phyloP scores from a whole-genome alignment of 2,113 vertebrate species.

The Catharus bicknelli region DNA sequence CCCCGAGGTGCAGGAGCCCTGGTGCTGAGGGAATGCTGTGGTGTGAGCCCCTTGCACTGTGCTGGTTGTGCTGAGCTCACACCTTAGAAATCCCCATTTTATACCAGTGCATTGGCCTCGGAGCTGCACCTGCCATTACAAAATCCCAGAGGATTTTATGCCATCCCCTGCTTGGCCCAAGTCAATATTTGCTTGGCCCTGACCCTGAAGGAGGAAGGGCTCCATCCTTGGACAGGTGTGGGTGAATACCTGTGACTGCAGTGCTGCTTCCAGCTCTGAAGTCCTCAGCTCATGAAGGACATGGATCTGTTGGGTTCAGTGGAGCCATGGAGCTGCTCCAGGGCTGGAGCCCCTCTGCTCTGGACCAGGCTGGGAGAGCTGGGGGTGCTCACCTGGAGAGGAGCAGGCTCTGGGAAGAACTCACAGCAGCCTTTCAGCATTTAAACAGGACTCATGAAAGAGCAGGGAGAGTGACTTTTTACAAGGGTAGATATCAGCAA shows the following conservation, averaged over 20 bases:
- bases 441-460: background rate
- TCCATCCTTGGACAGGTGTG: background rate
- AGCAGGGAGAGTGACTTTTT: background rate
- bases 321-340: background rate
- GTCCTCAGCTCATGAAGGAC: background rate
- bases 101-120: fast-evolving
- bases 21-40: fast-evolving
- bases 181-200: background rate
- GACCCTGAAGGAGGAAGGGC: background rate
- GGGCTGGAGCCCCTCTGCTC: background rate
- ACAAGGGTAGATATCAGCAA: background rate
- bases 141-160: background rate
- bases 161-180: background rate
- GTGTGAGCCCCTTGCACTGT: fast-evolving
- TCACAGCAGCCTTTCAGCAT: background rate
- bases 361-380: background rate
- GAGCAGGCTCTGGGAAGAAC: fast-evolving
- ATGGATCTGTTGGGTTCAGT: background rate
- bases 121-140: background rate
- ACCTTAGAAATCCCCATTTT: background rate
- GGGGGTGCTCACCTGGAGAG: background rate
- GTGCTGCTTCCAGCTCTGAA: background rate
- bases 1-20: background rate
- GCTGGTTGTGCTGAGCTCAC: fast-evolving
- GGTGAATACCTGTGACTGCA: background rate